Base-by-base conservation (phyloP, 2,797 vertebrate genomes). In the Pelochelys cantorii region DNA sequence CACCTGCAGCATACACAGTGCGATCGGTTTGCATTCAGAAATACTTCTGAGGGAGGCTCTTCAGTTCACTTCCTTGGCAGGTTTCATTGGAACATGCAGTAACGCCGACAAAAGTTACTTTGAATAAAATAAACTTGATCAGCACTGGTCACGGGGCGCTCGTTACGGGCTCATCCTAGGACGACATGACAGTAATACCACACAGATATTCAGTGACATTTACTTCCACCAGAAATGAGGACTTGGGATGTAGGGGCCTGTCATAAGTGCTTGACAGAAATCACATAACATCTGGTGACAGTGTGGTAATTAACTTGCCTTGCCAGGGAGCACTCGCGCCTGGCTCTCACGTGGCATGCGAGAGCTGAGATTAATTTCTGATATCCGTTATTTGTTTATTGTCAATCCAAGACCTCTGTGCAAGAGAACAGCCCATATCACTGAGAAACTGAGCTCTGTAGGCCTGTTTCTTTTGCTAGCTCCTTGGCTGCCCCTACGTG, bases 51-150 rank as follows among this genome's bases (percentile, higher is more conserved):
- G 86, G 81, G 88, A 55, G 79, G 27, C 84, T 92, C 88, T 96
- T 96, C 92, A 95, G 78, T 85, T 86, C 59, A 23, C 7, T 79
- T 83, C 78, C 42, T 85, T 86, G 68, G 87, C 82, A 92, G 53
- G 25, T 57, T 91, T 93, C 82, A 1, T 7, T 74, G 93, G 90
- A 95, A 95, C 93, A 96, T 95, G 86, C 23, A 86, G 92, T 75
- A 96, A 95, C 92, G 57, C 80, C 87, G 94, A 83, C 83, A 88
- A 93, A 94, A 95, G 86, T 94, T 93, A 31, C 85, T 88, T 55
- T 86, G 94, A 82, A 82, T 31, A n/a, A 82, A 94, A 79, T 77
- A 92, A 48, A 91, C 94, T 96, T 97, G 93, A 93, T 92, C 91
- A 93, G 94, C 74, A 5, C 84, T 68, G 90, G 95, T 96, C 93